Percentiles rank a stretch among this genome's conserved stretches.
These are phyloP conservation scores for Hylyphantes graminicola DNA, from an alignment of 1,140 invertebrate genomes.

Conservation along the genomic window DNA sequence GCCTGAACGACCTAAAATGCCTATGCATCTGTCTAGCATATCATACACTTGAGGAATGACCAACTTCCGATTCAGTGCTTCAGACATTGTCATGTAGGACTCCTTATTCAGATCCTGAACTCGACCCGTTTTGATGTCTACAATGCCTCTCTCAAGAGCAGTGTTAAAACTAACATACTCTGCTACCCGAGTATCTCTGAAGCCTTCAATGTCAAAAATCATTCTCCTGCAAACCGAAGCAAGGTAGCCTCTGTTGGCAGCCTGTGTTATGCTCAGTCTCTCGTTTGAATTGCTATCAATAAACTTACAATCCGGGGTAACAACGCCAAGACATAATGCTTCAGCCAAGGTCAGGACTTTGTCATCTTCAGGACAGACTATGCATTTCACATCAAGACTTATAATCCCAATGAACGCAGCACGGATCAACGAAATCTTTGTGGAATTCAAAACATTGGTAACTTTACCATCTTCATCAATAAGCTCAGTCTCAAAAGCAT, in stretches of 20 bases:
- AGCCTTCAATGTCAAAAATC: conserved; percentile 91
- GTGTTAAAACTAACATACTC: conserved; percentile 88
- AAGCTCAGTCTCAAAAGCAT: conserved; percentile 82
- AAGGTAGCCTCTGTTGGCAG: conserved; percentile 87
- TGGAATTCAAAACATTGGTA: conserved; percentile 80
- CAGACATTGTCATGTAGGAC: conserved; percentile 78
- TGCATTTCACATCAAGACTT: conserved; percentile 85
- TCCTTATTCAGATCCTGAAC: conserved; percentile 80
- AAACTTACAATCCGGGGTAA: conserved; percentile 80
- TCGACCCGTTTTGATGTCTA: conserved; percentile 80
- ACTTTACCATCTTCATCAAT: conserved; percentile 83
- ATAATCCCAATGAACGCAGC: conserved; percentile 86
- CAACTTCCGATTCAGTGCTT: conserved; percentile 68
- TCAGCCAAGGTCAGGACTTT: conserved; percentile 85
- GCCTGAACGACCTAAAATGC: conserved; percentile 77
- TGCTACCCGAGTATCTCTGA: conserved; percentile 83
- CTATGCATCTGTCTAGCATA: conserved; percentile 84
- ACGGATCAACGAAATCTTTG: conserved; percentile 82
- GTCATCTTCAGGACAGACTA: conserved; percentile 79
- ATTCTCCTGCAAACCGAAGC: conserved; percentile 87
- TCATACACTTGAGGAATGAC: conserved; percentile 81
- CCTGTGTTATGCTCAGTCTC: conserved; percentile 78
- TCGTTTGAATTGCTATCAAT: conserved; percentile 78
- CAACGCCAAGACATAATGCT: conserved; percentile 82
- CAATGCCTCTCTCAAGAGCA: conserved; percentile 82